Percentiles rank a stretch among this genome's conserved stretches.
Evolutionary conservation across 2,113 vertebrate species (phyloP).

Genomic region (Canis aureus): DNA sequence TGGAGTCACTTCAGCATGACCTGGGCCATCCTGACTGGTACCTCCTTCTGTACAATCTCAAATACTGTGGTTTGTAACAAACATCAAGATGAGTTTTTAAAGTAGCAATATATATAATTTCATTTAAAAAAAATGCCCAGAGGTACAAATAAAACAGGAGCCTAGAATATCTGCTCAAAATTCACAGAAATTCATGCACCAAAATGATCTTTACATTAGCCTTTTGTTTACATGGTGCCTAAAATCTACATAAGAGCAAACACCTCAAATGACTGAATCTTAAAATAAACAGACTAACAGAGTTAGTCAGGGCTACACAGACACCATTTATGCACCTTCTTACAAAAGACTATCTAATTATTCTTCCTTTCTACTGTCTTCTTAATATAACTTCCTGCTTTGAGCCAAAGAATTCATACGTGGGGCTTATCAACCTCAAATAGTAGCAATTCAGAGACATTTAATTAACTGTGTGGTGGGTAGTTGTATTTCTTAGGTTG

Average conservation of each 20-base stretch:
- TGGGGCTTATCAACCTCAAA: slow-evolving; percentile 57
- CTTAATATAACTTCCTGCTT: slow-evolving; percentile 38
- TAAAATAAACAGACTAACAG: neutral
- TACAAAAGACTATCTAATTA: slow-evolving; percentile 59
- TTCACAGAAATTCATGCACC: neutral
- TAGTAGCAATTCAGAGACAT: slow-evolving; percentile 38
- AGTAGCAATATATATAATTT: neutral
- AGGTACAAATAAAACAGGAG: neutral
- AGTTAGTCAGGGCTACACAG: neutral
- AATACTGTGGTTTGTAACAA: neutral
- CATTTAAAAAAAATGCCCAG: neutral
- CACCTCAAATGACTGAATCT: neutral
- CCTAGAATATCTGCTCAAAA: neutral
- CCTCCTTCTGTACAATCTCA: neutral
- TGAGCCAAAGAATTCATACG: slow-evolving; percentile 47
- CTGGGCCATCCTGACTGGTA: neutral
- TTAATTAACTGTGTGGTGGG: slow-evolving; percentile 54
- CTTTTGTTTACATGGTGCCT: neutral
- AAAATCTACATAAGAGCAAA: neutral
- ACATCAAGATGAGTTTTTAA: neutral
- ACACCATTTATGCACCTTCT: neutral
- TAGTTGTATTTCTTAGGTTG: slow-evolving; percentile 18
- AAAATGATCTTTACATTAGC: slow-evolving; percentile 4
- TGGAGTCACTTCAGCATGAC: neutral
- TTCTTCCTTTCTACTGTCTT: slow-evolving; percentile 56